phyloP scores from a whole-genome alignment of 2,888 invertebrate genomes.

The Trachelus troglodyta region DNA sequence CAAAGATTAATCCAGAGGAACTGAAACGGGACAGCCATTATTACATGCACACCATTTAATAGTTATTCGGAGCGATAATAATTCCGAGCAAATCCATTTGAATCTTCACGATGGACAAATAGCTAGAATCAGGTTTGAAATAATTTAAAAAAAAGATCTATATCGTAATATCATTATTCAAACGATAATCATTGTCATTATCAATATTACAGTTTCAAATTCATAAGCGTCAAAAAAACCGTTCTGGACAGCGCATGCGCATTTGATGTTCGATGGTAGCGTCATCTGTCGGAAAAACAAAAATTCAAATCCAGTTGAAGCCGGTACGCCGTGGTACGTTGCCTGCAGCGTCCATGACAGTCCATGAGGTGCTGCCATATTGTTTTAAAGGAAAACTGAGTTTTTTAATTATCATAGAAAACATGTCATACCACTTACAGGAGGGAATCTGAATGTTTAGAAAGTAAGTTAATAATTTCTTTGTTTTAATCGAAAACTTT shows the following conservation, averaged over 20 bases:
- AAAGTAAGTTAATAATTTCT: not conserved
- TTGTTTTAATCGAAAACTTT: not conserved
- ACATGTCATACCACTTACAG: not conserved
- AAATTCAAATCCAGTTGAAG: not conserved
- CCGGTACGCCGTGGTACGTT: not conserved
- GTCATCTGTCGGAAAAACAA: not conserved
- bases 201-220: not conserved
- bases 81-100: not conserved
- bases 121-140: not conserved
- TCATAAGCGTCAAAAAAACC: not conserved
- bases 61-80: not conserved
- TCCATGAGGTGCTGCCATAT: not conserved
- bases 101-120: not conserved
- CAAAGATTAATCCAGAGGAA: not conserved
- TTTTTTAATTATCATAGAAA: not conserved
- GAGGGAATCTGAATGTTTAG: not conserved
- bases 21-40: not conserved
- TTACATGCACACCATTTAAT: not conserved
- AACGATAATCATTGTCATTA: not conserved
- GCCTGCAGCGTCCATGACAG: not conserved
- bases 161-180: not conserved
- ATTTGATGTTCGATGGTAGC: not conserved
- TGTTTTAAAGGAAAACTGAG: not conserved
- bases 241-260: not conserved
- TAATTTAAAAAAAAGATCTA: not conserved